These are phyloP conservation scores for Sardinella longiceps DNA, from an alignment of 2,797 vertebrate species.

Conservation along the genomic window DNA sequence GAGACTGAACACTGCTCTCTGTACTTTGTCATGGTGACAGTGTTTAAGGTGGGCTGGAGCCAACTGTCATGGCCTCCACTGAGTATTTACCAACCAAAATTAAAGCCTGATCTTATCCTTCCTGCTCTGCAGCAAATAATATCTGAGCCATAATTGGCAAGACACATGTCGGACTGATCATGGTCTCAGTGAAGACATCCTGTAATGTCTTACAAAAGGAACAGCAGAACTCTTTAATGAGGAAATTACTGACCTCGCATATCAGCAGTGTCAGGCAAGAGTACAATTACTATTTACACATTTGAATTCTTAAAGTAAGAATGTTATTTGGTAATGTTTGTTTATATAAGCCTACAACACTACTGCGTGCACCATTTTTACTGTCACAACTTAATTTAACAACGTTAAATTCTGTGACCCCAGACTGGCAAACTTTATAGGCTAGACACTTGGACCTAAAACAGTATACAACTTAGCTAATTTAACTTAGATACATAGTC, in stretches of 20 bases:
- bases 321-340: too few species aligned
- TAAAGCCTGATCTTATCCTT: constrained; percentile 29
- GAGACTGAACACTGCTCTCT: constrained; percentile 40
- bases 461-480: too few species aligned
- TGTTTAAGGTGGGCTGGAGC: constrained; percentile 52
- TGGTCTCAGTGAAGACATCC: not conserved
- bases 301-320: too few species aligned
- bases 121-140: not conserved
- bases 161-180: not conserved
- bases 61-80: constrained; percentile 21
- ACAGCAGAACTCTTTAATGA: not conserved
- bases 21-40: constrained; percentile 57
- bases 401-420: too few species aligned
- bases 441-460: too few species aligned
- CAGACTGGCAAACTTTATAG: too few species aligned
- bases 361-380: too few species aligned
- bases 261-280: too few species aligned
- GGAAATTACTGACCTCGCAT: not conserved
- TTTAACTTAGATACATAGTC: too few species aligned
- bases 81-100: not conserved
- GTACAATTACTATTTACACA: too few species aligned
- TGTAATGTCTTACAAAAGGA: not conserved
- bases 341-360: too few species aligned
- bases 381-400: too few species aligned
- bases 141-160: not conserved